Percentiles rank a stretch among this genome's conserved stretches.
Conservation (phyloP, 2,797 vertebrate genomes). For the Tiaroga cobitis region DNA sequence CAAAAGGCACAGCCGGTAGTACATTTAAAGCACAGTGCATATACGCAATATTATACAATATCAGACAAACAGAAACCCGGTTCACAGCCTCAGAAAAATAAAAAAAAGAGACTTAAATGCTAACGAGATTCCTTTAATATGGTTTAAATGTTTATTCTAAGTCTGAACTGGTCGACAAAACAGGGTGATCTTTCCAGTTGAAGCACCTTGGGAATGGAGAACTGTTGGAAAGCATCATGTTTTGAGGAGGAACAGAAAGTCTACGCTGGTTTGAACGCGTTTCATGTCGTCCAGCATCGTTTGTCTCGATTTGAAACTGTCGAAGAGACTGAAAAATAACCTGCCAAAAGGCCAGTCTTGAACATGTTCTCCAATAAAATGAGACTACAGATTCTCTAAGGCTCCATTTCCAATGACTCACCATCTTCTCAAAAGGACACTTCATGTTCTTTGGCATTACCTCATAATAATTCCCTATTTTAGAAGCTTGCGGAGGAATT, state of each 20-base stretch:
- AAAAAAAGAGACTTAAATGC: slow-evolving; percentile 51
- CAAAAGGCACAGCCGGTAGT: slow-evolving; percentile 94
- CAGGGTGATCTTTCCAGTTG: background rate
- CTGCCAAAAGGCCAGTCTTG: background rate
- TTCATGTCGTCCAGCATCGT: background rate
- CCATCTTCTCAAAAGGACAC: slow-evolving; percentile 39
- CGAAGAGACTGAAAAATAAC: background rate
- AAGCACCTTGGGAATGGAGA: slow-evolving; percentile 24
- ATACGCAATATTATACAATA: slow-evolving; percentile 73
- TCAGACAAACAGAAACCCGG: slow-evolving; percentile 67
- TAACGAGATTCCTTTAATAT: slow-evolving; percentile 45
- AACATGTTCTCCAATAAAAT: background rate
- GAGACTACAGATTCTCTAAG: slow-evolving; percentile 23
- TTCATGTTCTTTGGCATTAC: slow-evolving; percentile 56
- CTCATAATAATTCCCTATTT: slow-evolving; percentile 26
- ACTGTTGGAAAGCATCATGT: background rate
- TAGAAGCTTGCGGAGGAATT: slow-evolving; percentile 8
- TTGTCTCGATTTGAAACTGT: background rate
- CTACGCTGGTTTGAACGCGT: background rate
- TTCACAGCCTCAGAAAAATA: slow-evolving; percentile 84
- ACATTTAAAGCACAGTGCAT: slow-evolving; percentile 85
- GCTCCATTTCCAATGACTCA: slow-evolving; percentile 43
- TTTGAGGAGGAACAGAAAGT: background rate
- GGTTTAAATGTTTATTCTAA: slow-evolving; percentile 35
- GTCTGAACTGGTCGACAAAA: background rate